Base-by-base conservation (phyloP, 2,113 vertebrate genomes). In the Pachycephala philippinensis region DNA sequence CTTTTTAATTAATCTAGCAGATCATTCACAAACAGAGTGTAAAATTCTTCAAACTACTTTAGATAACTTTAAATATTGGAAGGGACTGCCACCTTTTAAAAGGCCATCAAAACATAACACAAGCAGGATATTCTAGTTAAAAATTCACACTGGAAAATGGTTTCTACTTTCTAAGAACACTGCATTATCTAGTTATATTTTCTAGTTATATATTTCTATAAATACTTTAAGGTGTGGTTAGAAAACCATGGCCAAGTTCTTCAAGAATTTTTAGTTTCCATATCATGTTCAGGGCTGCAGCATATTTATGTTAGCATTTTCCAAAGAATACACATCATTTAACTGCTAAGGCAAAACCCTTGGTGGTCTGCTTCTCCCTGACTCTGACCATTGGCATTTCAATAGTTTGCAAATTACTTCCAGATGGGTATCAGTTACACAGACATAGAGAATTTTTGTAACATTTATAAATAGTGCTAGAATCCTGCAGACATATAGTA, bases 381-480 rank as follows among this genome's bases (percentile, higher is more conserved):
- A 76, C 80, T 97, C 89, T 84, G 93, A 89, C 86, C 88, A 91
- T 37, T 94, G 86, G 60, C 10, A 40, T 96, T 96, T 94, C 88
- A 97, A 59, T 96, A 84, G 92, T 44, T 76, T 45, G 66, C 71
- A 97, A 98, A 98, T 98, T 89, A 97, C 69, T 98, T 98, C 97
- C 98, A 98, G 97, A 97, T 98, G 97, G 90, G 76, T 97, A 95
- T 93, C 94, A 40, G 92, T 97, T 96, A 95, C 95, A 95, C 56
- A 83, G 60, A 69, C 81, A 87, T 23, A 49, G 74, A 93, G 90
- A 93, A 96, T 71, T 95, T 94, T 78, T 87, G 60, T 23, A 77
- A 82, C 95, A 89, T 93, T 96, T 94, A 97, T 96, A 98, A 98
- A 96, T 71, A 97, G 60, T 93, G 93, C 76, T 91, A 91, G 86